phyloP scores from a whole-genome alignment of 1,140 invertebrate species.

The Bombus consobrinus region DNA sequence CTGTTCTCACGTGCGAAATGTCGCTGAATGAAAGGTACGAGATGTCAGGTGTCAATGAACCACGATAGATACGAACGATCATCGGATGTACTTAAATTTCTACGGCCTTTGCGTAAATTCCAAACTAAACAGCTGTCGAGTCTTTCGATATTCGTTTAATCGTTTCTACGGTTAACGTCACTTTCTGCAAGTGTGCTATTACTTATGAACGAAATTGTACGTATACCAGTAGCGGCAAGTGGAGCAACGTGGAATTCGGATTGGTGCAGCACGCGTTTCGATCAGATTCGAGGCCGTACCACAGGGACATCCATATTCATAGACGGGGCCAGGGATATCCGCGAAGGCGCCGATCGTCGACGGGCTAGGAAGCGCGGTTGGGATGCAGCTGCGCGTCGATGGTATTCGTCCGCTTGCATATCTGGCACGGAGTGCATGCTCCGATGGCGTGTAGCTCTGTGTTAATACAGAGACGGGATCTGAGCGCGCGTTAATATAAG shows the following conservation, averaged over 20 bases:
- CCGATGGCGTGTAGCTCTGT: not conserved
- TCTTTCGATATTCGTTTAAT: too few relatives aligned
- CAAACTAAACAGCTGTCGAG: too few relatives aligned
- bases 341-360: not conserved
- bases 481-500: slow-evolving; percentile 27
- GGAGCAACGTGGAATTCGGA: not conserved
- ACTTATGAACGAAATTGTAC: too few relatives aligned
- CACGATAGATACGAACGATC: too few relatives aligned
- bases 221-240: not conserved
- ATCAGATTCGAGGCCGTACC: not conserved
- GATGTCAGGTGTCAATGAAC: too few relatives aligned
- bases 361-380: not conserved
- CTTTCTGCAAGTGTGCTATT: too few relatives aligned
- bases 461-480: slow-evolving; percentile 14
- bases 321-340: not conserved
- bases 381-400: not conserved
- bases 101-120: too few relatives aligned
- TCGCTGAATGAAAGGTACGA: too few relatives aligned
- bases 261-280: not conserved
- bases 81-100: too few relatives aligned
- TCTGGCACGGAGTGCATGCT: slow-evolving; percentile 19
- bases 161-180: too few relatives aligned
- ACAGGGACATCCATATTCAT: slow-evolving; percentile 38
- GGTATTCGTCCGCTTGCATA: slow-evolving; percentile 13
- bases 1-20: too few relatives aligned